Evolutionary conservation across 2,888 invertebrate species (phyloP).

Genomic region (Patella ulyssiponensis): DNA sequence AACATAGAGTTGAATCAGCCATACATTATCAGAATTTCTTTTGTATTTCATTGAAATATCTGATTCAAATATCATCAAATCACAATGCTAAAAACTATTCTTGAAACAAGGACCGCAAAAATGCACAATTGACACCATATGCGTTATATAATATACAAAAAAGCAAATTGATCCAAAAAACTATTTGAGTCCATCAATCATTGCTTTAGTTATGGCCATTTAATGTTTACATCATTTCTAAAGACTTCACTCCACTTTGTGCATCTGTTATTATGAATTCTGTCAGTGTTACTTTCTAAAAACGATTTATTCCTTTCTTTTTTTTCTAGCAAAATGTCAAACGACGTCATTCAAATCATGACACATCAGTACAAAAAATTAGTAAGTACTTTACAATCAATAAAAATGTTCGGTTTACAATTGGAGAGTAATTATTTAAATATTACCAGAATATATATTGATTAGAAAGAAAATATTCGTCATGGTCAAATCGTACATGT

Average conservation of each 20-base stretch:
- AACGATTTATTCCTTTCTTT: slow-evolving; percentile 1
- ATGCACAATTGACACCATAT: too few species aligned
- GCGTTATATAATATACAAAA: too few species aligned
- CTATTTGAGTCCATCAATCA: too few species aligned
- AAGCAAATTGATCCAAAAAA: too few species aligned
- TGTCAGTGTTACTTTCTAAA: neutral
- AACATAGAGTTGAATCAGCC: neutral
- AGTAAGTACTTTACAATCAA: slow-evolving; percentile 14
- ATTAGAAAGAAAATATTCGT: too few species aligned
- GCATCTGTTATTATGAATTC: neutral
- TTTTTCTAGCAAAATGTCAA: slow-evolving; percentile 60
- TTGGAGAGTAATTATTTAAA: too few species aligned
- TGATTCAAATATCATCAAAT: neutral
- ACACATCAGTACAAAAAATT: slow-evolving; percentile 31
- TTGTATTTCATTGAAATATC: neutral
- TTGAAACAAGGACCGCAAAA: too few species aligned
- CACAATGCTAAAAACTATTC: neutral
- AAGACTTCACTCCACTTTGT: neutral
- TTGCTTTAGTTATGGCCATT: neutral
- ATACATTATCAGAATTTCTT: neutral
- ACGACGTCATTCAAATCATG: slow-evolving; percentile 45
- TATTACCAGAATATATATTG: too few species aligned
- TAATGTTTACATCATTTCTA: neutral
- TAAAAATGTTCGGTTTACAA: neutral
- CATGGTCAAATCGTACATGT: too few species aligned